phyloP scores from a whole-genome alignment of 2,113 vertebrate genomes.

The pig (Sus scrofa) region T2T-Sscrofa CM000813.6:29688001-29688500 shows the following conservation, averaged over 20 bases:
- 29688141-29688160: not conserved
- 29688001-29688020: not conserved
- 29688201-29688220: not conserved
- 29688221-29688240: slow-evolving; percentile 8
- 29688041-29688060: not conserved
- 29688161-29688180: not conserved
- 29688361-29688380: not conserved
- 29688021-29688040: not conserved
- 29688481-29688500: slow-evolving; percentile 60
- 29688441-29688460: not conserved
- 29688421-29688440: not conserved
- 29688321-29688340: not conserved
- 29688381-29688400: not conserved
- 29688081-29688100: not conserved
- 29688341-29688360: not conserved
- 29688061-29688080: not conserved
- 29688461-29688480: slow-evolving; percentile 37
- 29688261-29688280: not conserved
- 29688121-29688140: not conserved
- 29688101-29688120: not conserved
- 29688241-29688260: not conserved
- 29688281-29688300: not conserved
- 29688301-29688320: not conserved
- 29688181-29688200: not conserved
- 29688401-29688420: slow-evolving; percentile 55